Percentiles rank a stretch among this genome's conserved stretches.
These are phyloP conservation scores for Caenorhabditis tropicalis DNA, from an alignment of 1,140 invertebrate genomes.

Conservation along the genomic window DNA sequence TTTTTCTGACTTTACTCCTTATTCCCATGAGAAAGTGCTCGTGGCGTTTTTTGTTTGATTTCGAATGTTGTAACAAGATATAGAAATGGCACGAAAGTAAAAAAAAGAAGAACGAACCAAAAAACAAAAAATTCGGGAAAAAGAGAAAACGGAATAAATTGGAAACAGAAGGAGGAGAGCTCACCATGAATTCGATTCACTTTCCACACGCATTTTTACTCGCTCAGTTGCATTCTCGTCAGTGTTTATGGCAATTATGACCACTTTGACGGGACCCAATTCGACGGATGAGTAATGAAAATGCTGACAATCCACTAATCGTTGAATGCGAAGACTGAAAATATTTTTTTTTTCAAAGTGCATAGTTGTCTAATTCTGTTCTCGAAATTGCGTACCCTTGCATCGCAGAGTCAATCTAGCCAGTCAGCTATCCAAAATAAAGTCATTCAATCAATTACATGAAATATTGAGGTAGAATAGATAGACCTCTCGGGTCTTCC, in stretches of 20 bases:
- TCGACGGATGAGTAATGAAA: constrained; percentile 59
- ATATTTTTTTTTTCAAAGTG: too few species aligned
- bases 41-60: background rate
- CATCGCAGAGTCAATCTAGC: background rate
- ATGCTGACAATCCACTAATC: constrained; percentile 55
- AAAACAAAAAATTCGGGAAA: background rate
- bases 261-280: constrained; percentile 55
- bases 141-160: background rate
- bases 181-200: constrained; percentile 38
- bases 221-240: constrained; percentile 41
- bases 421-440: constrained; percentile 30
- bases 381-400: background rate
- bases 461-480: constrained; percentile 42
- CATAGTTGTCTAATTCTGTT: too few species aligned
- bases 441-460: constrained; percentile 44
- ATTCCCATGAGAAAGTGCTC: constrained; percentile 34
- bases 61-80: background rate
- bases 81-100: background rate
- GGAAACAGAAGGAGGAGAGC: constrained; percentile 5
- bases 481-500: constrained; percentile 18
- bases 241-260: constrained; percentile 5
- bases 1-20: constrained; percentile 11
- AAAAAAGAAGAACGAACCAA: too few species aligned
- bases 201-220: constrained; percentile 40
- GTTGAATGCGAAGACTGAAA: constrained; percentile 41